Evolutionary conservation across 2,113 vertebrate genomes (phyloP).

Genomic region (Potamarius usumacintae): DNA sequence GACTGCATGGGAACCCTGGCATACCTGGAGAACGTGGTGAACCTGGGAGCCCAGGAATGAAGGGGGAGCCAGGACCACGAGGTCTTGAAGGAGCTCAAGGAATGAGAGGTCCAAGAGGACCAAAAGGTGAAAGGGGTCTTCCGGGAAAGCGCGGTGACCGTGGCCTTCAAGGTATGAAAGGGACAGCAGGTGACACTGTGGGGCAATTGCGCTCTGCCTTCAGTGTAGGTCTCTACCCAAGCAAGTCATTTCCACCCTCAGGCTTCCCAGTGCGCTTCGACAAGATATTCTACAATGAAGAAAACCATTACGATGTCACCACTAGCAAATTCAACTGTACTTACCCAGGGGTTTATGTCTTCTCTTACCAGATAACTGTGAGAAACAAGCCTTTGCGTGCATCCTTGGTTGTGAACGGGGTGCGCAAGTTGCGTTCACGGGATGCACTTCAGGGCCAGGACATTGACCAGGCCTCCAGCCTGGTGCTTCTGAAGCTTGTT

Average conservation of each 20-base stretch:
- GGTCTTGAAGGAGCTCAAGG: constrained; percentile 77
- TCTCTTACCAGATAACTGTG: constrained; percentile 92
- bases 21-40: constrained; percentile 77
- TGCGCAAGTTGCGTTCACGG: constrained; percentile 79
- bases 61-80: constrained; percentile 77
- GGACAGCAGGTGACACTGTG: constrained; percentile 71
- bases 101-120: constrained; percentile 77
- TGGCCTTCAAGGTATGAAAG: constrained; percentile 82
- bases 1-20: constrained; percentile 76
- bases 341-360: constrained; percentile 85
- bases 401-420: constrained; percentile 83
- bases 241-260: constrained; percentile 87
- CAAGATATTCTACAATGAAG: constrained; percentile 87
- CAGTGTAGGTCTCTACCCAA: constrained; percentile 85
- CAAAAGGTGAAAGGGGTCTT: constrained; percentile 82
- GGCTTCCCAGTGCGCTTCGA: constrained; percentile 87
- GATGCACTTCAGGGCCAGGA: constrained; percentile 92
- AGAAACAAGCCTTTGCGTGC: constrained; percentile 84
- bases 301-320: constrained; percentile 79
- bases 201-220: constrained; percentile 79
- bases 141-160: constrained; percentile 83
- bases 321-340: constrained; percentile 88
- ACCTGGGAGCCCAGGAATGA: constrained; percentile 79
- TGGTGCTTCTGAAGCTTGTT: constrained; percentile 81
- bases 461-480: constrained; percentile 90